Base-by-base conservation (phyloP, 2,888 invertebrate genomes). In the Heteromurus nitidus region DNA sequence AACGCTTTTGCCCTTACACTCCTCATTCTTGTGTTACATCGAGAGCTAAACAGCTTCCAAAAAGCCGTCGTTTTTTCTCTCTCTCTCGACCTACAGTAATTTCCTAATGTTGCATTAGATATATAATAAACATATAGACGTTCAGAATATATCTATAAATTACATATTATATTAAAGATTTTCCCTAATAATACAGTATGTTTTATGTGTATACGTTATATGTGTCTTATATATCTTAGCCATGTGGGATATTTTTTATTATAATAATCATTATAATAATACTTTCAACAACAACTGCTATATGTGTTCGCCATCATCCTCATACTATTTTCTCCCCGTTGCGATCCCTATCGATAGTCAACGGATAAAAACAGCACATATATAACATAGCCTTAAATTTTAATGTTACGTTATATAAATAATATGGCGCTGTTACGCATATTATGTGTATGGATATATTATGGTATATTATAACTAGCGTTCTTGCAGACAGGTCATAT, bases 181-280 rank as follows among this genome's bases (percentile, higher is more conserved):
- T 47, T n/a, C 53, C 67, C 67, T 75, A 74, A 74, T 74, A 31
- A 67, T 36, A 75, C 30, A 68, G 58, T 50, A 50, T 50, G n/a
- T n/a, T n/a, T n/a, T n/a, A n/a, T n/a, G n/a, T n/a, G n/a, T n/a
- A 50, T 26, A 18, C 50, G 11, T 67, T 62, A 65, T 55, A n/a
- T n/a, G 7, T n/a, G 36, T 47, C 11, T 47, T 11, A 13, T 47
- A 47, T 47, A 47, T 47, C 16, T 13, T 47, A 47, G n/a, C n/a
- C 47, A 47, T 11, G 44, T 62, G 69, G 55, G 31, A 67, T 50
- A 3, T 68, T 68, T 68, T 60, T 77, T 69, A 58, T 60, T 36
- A 70, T 79, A 64, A 79, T 79, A 64, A 70, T 79, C 69, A 18
- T 69, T 42, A 79, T 70, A 70, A 64, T 70, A 65, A 79, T 77